phyloP scores from a whole-genome alignment of 2,797 vertebrate species.

The Setipinna tenuifilis region DNA sequence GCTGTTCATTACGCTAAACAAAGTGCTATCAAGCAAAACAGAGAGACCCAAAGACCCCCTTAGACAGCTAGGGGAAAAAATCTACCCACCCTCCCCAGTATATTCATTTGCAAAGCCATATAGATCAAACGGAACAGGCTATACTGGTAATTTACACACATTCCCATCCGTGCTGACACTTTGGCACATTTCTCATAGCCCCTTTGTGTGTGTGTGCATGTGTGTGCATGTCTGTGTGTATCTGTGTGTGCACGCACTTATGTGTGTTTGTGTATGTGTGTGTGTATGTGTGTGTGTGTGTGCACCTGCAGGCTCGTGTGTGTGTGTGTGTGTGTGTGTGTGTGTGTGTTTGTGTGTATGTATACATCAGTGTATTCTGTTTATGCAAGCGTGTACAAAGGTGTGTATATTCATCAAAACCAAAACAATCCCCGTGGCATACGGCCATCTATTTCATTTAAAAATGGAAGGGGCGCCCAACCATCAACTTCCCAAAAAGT shows the following conservation, averaged over 20 bases:
- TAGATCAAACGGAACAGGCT: constrained; percentile 10
- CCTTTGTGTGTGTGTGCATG: neutral
- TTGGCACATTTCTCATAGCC: neutral
- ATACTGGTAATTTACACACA: constrained; percentile 24
- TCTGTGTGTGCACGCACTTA: neutral
- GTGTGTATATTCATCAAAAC: neutral
- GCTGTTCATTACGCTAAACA: constrained; percentile 36
- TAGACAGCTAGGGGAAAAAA: neutral
- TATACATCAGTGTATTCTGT: neutral
- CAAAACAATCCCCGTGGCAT: neutral
- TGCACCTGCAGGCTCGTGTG: neutral
- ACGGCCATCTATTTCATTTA: constrained; percentile 4
- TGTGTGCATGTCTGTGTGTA: neutral
- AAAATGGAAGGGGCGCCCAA: neutral
- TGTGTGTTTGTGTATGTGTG: constrained; percentile 6
- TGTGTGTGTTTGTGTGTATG: neutral
- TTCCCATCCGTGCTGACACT: neutral
- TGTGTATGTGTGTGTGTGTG: neutral
- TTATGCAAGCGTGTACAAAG: neutral
- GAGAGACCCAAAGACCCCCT: neutral
- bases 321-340: neutral
- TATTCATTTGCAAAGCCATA: neutral
- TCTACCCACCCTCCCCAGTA: neutral
- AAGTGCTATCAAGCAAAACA: constrained; percentile 27
- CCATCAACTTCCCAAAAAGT: neutral